Base-by-base conservation (phyloP, 2,113 vertebrate species). In the Grallaria varia region DNA sequence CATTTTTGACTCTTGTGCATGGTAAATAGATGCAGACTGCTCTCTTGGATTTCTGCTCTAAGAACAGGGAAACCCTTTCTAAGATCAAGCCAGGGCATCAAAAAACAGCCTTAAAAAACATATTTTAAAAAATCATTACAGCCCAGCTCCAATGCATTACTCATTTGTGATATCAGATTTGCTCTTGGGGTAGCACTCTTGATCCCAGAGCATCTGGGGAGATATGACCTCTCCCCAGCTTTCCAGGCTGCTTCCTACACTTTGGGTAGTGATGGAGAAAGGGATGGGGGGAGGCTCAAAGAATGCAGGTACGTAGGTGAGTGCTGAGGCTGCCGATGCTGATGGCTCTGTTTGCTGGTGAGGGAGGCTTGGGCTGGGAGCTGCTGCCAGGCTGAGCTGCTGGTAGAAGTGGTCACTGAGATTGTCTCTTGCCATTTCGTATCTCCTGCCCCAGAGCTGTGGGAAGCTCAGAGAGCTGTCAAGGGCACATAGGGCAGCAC, bases 1-100 rank as follows among this genome's bases (percentile, higher is more conserved):
- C 56, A 64, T 84, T 90, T 94, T 40, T 96, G 31, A 94, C 88
- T 87, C 68, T 81, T 90, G 75, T 93, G 64, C n/a, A 45, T 25
- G 14, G 64, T 94, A 93, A 90, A 95, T 18, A 96, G 88, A 94
- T 90, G 60, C 68, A 78, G 87, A 75, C 60, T 4, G 3, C 64
- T 88, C 59, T 35, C 66, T 23, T 60, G n/a, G 67, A 59, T 84
- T 91, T 85, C 49, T 89, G 76, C 83, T 84, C 44, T 30, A 72
- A 85, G 56, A 92, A 71, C 64, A 89, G 74, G 72, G 60, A 90
- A 88, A 93, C 31, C 24, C 58, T 78, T 88, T 92, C 50, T 49
- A 81, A 87, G 68, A 88, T 35, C 39, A 52, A 93, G 63, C 72
- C 88, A 60, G 64, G 80, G 31, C 84, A 87, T 40, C 0, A 0